Percentiles rank a stretch among this genome's conserved stretches.
These are phyloP conservation scores for Habrosyne pyritoides DNA, from an alignment of 2,888 invertebrate genomes.

Conservation along the genomic window DNA sequence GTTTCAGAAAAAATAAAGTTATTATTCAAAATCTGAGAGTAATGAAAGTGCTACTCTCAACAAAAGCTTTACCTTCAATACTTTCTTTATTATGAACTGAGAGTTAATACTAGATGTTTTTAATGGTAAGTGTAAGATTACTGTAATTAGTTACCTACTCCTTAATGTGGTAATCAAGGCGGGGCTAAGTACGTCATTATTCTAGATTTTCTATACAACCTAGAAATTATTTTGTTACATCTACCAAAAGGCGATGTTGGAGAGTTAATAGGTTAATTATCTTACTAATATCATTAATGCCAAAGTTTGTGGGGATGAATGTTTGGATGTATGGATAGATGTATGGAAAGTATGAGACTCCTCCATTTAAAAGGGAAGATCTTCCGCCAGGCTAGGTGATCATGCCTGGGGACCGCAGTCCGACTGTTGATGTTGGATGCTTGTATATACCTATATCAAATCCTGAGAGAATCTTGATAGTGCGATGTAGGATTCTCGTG, in stretches of 20 bases:
- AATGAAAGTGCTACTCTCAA: not conserved
- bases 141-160: not conserved
- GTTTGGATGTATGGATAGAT: too few relatives aligned
- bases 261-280: too few relatives aligned
- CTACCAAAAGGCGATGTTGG: too few relatives aligned
- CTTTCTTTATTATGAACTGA: not conserved
- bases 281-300: not conserved
- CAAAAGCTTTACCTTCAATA: not conserved
- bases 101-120: not conserved
- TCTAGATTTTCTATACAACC: not conserved
- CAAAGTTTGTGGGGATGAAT: too few relatives aligned
- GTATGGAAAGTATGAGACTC: too few relatives aligned
- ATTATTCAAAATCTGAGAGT: not conserved
- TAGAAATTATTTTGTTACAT: not conserved
- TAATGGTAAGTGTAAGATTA: not conserved
- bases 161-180: not conserved
- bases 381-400: too few relatives aligned
- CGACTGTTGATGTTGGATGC: too few relatives aligned
- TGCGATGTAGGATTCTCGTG: too few relatives aligned
- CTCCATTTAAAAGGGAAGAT: too few relatives aligned
- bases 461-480: too few relatives aligned
- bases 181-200: not conserved
- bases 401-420: too few relatives aligned
- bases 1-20: not conserved
- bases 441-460: too few relatives aligned